Base-by-base conservation (phyloP, 2,888 invertebrate species). In the Torymus texanus region DNA sequence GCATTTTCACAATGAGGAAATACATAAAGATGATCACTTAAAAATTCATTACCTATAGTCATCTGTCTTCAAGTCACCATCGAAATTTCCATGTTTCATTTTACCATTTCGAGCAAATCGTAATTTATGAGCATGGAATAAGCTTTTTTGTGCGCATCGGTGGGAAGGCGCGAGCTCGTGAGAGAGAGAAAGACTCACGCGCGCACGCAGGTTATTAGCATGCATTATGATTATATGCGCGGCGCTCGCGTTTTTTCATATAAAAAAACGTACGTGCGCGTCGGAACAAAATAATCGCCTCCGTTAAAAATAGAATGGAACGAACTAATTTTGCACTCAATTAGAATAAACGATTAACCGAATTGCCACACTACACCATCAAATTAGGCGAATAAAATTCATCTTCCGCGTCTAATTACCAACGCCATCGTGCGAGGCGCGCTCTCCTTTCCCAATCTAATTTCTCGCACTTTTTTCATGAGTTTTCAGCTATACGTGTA, bases 321-420 rank as follows among this genome's bases (percentile, higher is more conserved):
- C 62, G 68, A 74, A 63, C 66, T 79, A 76, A 79, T 81, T 81
- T 77, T 61, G 53, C 66, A 73, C 68, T 61, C 65, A 81, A 81
- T 77, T 81, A 77, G 70, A 77, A 77, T 71, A 79, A 79, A 79
- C 74, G 79, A 81, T 79, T 77, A 77, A 71, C 70, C 74, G 70
- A 71, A 76, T 51, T 76, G 59, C 55, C 41, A 41, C 41, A 41
- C 51, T 56, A 24, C 59, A 1, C 24, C 63, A 55, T 79, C 71
- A 77, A 81, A 79, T 81, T 76, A 70, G 68, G 3, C 76, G 73
- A 81, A 79, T 79, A 51, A 76, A 76, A 76, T 70, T 79, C 76
- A 79, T 76, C 76, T 74, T 74, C 51, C 70, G 73, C 76, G 24
- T 70, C 74, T 81, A 81, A 81, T 81, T 81, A 79, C n/a, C 61